A percentile compares a stretch with the other conserved stretches of the same genome.
These are phyloP conservation scores for Dasysyrphus tricinctus DNA, from an alignment of 2,888 invertebrate genomes.

Conservation along the genomic window DNA sequence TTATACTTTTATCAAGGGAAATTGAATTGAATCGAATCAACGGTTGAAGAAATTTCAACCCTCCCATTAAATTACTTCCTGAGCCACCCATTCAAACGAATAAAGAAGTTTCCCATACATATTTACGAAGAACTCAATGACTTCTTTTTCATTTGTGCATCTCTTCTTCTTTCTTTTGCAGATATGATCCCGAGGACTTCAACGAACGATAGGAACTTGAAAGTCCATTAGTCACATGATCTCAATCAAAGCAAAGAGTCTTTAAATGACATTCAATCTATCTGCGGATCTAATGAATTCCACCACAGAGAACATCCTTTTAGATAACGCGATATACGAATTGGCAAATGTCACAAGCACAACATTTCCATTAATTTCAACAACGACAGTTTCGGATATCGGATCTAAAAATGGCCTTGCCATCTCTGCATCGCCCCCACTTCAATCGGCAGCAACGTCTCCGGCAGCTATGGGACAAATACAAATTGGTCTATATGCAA, in stretches of 20 bases:
- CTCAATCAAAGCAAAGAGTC: slow-evolving; percentile 1
- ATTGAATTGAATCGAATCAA: no score
- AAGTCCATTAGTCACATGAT: slow-evolving; percentile 19
- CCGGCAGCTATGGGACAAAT: slow-evolving; percentile 72
- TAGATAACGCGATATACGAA: slow-evolving; percentile 51
- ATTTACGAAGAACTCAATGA: no score
- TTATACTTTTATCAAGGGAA: no score
- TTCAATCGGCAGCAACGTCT: slow-evolving; percentile 34
- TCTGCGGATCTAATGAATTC: slow-evolving; percentile 56
- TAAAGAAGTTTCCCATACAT: no score
- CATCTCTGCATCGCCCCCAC: slow-evolving; percentile 54
- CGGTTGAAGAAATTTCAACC: no score
- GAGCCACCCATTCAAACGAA: no score
- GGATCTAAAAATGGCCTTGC: slow-evolving; percentile 43
- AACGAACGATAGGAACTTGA: background rate
- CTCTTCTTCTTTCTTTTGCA: background rate
- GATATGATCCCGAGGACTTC: background rate
- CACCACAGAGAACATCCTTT: slow-evolving; percentile 50
- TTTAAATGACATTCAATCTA: slow-evolving; percentile 33
- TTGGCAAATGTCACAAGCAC: slow-evolving; percentile 50
- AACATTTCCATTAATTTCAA: slow-evolving; percentile 35
- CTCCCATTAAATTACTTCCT: no score
- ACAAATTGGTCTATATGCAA: slow-evolving; percentile 86
- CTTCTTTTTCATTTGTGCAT: background rate
- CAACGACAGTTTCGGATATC: slow-evolving; percentile 7